Evolutionary conservation across 2,888 invertebrate species (phyloP), one percentile per base, ranked within the genome.

Genomic region (Tuta absoluta): DNA sequence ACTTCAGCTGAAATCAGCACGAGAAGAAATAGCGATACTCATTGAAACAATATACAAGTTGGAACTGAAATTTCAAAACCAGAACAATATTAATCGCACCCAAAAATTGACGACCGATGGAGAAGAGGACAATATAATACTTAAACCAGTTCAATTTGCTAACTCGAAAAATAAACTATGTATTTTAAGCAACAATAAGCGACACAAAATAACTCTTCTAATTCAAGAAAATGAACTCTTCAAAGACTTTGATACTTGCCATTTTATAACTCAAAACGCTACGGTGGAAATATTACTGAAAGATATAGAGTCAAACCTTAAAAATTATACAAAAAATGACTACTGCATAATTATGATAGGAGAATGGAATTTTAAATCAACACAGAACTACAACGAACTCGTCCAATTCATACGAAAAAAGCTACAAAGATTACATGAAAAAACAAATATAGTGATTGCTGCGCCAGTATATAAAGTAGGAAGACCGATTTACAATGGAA

Each of bases 301-400:
- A 4, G 41, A 45, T 3, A 41, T 63, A 7, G 37, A 56, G 3
- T 10, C 37, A 8, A 63, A 63, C 21, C 1, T 63, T 7, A 38
- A 8, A 12, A 33, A 63, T 11, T 63, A 53, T 14, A 63, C 63
- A 3, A 53, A 8, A 37, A 56, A 53, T n/a, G 63, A 63, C 51
- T 53, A 56, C 23, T 63, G 63, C 33, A 38, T 63, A 0, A 53
- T 63, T n/a, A 23, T 63, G 0, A 23, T 63, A 21, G 63, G 63
- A 0, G 53, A 63, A 5, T 7, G 38, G 7, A 53, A 63, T 53
- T 63, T 63, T 41, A 60, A 48, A 12, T 51, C 33, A 2, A 28
- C 62, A 12, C 14, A 62, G 3, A 37, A 51, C 21, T 53, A 63
- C 38, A 2, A 8, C 33, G 2, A 58, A 5, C 4, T 57, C 10